Evolutionary conservation across 64 coral and sea anemone species (phyloP), one percentile per base, ranked within the genome.

Genomic region (Montipora cactus): DNA sequence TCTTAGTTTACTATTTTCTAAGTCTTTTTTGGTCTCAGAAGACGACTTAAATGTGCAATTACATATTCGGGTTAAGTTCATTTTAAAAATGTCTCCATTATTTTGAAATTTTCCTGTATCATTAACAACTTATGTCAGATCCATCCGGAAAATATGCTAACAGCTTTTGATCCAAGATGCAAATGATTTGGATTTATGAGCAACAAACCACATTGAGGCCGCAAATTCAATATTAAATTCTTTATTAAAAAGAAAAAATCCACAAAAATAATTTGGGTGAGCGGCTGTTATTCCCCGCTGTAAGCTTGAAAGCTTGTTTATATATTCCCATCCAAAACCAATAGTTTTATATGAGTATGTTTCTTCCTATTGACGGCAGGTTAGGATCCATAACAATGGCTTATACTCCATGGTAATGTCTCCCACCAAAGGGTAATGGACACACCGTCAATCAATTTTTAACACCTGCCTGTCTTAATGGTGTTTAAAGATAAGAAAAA

Each of bases 401-500:
- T 20, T 47, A 16, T 67, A 68, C 58, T 44, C 46, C 82, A 59
- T 71, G 82, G 18, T 47, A 83, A 86, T 47, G 62, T 49, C 82
- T 14, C 66, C 47, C 16, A 47, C 62, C 15, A n/a, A 86, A 86
- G 50, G 16, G 8, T 86, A 86, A 86, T 86, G 82, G 64, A 86
- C 53, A 62, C 22, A 5, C 66, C 22, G 7, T 71, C 82, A 86
- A 86, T 71, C 82, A 86, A 71, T 86, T 62, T 69, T 47, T 49
- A 16, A n/a, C 82, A 86, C 62, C 82, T 86, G 82, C 66, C 82
- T 68, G 25, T 20, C 19, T 70, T 49, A 86, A 86, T 86, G 82
- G 82, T 86, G 66, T 86, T 86, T 86, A 70, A 64, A 86, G 82
- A 86, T 86, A 53, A 86, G 81, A 69, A 48, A 37, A 11, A 51